A percentile compares a stretch with the other conserved stretches of the same genome.
Evolutionary conservation across 2,797 vertebrate genomes (phyloP).

Genomic region (Amblyraja radiata): DNA sequence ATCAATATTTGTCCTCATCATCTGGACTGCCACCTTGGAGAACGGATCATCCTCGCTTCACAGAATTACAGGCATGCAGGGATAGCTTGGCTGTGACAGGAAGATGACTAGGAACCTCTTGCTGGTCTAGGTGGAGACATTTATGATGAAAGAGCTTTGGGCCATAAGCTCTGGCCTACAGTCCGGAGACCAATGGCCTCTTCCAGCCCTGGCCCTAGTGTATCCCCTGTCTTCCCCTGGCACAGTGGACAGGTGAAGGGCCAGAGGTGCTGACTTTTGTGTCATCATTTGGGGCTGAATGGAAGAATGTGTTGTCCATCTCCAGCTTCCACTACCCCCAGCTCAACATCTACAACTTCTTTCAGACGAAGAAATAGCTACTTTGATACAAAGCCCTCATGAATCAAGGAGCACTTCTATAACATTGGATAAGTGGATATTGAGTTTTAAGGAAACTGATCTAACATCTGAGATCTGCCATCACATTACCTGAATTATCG

Average conservation of each 20-base stretch:
- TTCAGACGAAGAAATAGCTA: not conserved
- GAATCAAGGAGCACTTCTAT: too few species aligned
- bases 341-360: not conserved
- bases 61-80: not conserved
- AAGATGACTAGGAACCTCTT: not conserved
- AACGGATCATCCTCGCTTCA: not conserved
- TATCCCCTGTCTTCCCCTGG: not conserved
- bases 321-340: not conserved
- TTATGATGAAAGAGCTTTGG: not conserved
- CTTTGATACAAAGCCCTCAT: not conserved
- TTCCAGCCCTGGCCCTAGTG: not conserved
- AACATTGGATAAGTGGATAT: too few species aligned
- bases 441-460: too few species aligned
- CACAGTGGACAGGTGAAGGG: not conserved
- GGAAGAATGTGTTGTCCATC: not conserved
- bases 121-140: not conserved
- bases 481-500: conserved; percentile 84
- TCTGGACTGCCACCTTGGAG: not conserved
- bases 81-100: not conserved
- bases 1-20: not conserved
- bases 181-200: too few species aligned
- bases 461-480: not conserved
- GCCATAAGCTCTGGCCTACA: not conserved
- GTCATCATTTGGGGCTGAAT: not conserved
- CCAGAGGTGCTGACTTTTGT: not conserved